Percentiles rank a stretch among this genome's conserved stretches.
These are phyloP conservation scores for Drosophila auraria DNA, from an alignment of 1,140 invertebrate species.

Conservation along the genomic window DNA sequence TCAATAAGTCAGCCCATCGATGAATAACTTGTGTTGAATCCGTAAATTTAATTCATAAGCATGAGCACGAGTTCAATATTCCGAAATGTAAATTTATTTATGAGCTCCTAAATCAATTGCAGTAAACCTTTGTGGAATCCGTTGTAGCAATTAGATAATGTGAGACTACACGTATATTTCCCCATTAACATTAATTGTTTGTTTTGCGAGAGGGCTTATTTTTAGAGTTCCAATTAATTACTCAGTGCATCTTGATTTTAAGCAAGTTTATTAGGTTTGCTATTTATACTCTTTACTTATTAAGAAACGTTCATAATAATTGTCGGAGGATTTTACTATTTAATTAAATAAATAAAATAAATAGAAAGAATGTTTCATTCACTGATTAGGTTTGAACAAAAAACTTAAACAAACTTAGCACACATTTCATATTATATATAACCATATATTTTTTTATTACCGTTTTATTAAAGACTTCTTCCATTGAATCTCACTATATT, in stretches of 20 bases:
- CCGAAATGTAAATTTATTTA: slow-evolving; percentile 11
- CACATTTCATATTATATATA: no score
- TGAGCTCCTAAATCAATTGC: not conserved
- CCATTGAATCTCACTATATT: no score
- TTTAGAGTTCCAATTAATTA: not conserved
- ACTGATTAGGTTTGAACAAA: no score
- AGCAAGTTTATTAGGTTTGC: not conserved
- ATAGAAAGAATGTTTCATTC: no score
- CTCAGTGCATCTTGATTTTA: not conserved
- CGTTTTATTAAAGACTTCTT: no score
- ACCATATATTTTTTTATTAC: no score
- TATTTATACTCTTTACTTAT: no score
- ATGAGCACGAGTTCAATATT: not conserved
- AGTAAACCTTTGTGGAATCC: no score
- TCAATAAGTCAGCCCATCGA: not conserved
- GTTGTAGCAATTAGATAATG: slow-evolving; percentile 4
- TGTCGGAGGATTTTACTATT: not conserved
- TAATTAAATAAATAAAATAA: not conserved
- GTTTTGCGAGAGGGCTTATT: not conserved
- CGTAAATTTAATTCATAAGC: slow-evolving; percentile 2
- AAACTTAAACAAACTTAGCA: no score
- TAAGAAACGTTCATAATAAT: no score
- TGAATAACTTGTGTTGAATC: not conserved
- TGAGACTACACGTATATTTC: not conserved
- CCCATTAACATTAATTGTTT: slow-evolving; percentile 3